These are phyloP conservation scores for Pissodes strobi DNA, from an alignment of 1,140 invertebrate species.

Conservation along the genomic window DNA sequence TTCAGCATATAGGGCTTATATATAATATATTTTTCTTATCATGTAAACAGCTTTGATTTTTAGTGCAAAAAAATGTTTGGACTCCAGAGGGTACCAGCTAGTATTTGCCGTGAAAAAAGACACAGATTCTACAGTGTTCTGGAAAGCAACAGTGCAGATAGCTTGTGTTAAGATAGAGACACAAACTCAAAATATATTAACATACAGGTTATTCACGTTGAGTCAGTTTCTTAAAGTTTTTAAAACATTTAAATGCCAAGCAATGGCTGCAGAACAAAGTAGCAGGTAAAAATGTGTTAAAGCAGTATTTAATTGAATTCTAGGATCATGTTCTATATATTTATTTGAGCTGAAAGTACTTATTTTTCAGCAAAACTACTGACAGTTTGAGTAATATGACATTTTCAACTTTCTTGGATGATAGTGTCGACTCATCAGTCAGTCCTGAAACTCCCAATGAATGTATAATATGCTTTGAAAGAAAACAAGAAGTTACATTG, in stretches of 20 bases:
- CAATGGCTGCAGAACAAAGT: slow-evolving; percentile 50
- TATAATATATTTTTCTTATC: too few relatives aligned
- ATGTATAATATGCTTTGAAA: slow-evolving; percentile 74
- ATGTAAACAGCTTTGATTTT: slow-evolving; percentile 44
- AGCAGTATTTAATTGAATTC: not conserved
- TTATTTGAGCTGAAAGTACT: too few relatives aligned
- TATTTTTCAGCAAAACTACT: too few relatives aligned
- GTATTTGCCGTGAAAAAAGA: slow-evolving; percentile 69
- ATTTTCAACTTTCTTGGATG: slow-evolving; percentile 38
- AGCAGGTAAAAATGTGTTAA: slow-evolving; percentile 42
- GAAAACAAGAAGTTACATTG: slow-evolving; percentile 67
- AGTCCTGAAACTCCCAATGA: slow-evolving; percentile 58
- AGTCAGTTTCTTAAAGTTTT: slow-evolving; percentile 65
- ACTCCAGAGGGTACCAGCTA: slow-evolving; percentile 65
- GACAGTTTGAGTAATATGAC: slow-evolving; percentile 12
- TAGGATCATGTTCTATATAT: not conserved
- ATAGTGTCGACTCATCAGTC: slow-evolving; percentile 12
- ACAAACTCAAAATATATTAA: slow-evolving; percentile 59
- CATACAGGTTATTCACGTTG: slow-evolving; percentile 63
- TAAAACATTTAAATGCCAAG: slow-evolving; percentile 58
- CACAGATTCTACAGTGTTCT: slow-evolving; percentile 66
- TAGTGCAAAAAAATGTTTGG: slow-evolving; percentile 64
- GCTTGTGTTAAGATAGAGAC: slow-evolving; percentile 67
- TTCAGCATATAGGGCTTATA: too few relatives aligned
- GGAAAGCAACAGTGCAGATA: slow-evolving; percentile 71